phyloP scores from a whole-genome alignment of 2,888 invertebrate species.

The Troides oblongomaculatus region DNA sequence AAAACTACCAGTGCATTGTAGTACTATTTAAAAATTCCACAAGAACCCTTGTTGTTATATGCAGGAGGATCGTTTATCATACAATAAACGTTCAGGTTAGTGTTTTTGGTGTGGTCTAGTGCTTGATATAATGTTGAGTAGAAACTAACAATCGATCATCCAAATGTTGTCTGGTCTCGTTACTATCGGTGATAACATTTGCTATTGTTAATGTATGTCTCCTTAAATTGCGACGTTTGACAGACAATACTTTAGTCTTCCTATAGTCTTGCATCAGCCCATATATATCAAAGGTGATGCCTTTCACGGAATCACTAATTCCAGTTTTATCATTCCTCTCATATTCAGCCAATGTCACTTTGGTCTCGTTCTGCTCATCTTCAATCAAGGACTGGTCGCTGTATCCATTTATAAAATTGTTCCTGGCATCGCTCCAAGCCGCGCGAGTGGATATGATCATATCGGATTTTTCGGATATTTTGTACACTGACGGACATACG shows the following conservation, averaged over 20 bases:
- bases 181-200: conserved; percentile 65
- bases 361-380: conserved; percentile 17
- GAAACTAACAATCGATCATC: conserved; percentile 62
- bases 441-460: conserved; percentile 51
- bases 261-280: conserved; percentile 57
- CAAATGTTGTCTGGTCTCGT: conserved; percentile 62
- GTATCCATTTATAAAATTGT: conserved; percentile 20
- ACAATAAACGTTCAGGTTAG: too few species aligned
- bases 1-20: too few species aligned
- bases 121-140: too few species aligned
- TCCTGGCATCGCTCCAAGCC: conserved; percentile 45
- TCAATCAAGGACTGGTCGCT: conserved; percentile 18
- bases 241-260: conserved; percentile 46
- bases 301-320: conserved; percentile 2
- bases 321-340: background rate
- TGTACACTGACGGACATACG: conserved; percentile 53
- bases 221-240: conserved; percentile 53
- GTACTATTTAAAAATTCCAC: too few species aligned
- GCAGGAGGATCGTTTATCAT: too few species aligned
- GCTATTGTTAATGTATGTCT: conserved; percentile 56
- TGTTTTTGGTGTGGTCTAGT: too few species aligned
- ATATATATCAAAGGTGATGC: conserved; percentile 36
- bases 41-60: too few species aligned
- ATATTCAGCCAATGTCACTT: conserved; percentile 7
- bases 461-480: conserved; percentile 51